Conservation (phyloP, 2,113 vertebrate genomes). For the Cyprinodon variegatus region DNA sequence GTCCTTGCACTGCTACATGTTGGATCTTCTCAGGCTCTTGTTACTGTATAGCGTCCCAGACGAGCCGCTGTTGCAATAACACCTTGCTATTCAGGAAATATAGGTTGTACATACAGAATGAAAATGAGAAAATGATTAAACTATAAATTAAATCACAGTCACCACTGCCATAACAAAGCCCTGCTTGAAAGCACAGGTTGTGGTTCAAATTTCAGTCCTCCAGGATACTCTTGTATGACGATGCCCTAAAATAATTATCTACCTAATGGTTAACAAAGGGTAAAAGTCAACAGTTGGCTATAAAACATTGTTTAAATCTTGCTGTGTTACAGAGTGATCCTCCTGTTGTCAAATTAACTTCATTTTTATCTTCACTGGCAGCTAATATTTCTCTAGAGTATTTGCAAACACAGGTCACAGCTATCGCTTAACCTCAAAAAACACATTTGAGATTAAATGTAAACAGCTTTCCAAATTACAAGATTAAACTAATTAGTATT, state of each 20-base stretch:
- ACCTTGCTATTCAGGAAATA: no score
- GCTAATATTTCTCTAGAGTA: background rate
- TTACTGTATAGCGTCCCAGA: no score
- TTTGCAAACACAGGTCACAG: background rate
- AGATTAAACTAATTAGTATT: constrained; percentile 21
- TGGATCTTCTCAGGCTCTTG: no score
- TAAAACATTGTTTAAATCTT: background rate
- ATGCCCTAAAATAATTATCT: background rate
- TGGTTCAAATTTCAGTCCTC: no score
- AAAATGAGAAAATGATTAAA: no score
- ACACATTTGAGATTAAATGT: background rate
- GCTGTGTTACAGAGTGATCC: background rate
- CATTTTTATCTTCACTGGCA: background rate
- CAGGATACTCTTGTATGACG: background rate
- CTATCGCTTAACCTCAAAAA: background rate
- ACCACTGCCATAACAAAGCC: no score
- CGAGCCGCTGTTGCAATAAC: no score
- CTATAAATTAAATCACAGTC: no score
- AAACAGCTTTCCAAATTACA: constrained; percentile 18
- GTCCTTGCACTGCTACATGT: no score
- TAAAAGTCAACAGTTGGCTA: background rate
- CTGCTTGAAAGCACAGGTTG: no score
- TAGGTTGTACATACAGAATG: no score
- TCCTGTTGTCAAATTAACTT: background rate
- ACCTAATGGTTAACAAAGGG: background rate